Evolutionary conservation across 2,797 vertebrate genomes (phyloP).

Genomic region (Enteromius thamalakanensis): DNA sequence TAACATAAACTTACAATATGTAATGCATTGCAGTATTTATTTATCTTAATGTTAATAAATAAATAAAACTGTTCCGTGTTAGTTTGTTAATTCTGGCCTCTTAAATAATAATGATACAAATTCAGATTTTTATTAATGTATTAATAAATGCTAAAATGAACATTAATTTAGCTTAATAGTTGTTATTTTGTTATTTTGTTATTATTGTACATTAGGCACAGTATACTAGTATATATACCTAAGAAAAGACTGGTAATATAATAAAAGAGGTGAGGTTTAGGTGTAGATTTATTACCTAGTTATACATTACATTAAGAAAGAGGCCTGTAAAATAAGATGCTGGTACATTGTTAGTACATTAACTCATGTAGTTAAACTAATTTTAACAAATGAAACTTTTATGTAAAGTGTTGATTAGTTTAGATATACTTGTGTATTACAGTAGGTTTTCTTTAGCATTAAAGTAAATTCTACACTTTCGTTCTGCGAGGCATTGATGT

Average conservation of each 20-base stretch:
- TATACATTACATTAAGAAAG: not conserved
- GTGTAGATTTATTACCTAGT: not conserved
- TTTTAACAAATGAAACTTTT: not conserved
- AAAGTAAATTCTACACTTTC: not conserved
- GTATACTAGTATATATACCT: not conserved
- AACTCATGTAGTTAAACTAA: not conserved
- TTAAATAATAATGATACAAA: not conserved
- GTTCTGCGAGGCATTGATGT: not conserved
- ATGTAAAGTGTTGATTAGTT: not conserved
- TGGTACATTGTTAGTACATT: not conserved
- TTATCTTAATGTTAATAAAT: not conserved
- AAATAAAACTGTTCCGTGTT: not conserved
- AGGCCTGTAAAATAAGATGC: not conserved
- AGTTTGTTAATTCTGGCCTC: not conserved
- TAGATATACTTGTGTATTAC: not conserved
- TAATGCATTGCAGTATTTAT: not conserved
- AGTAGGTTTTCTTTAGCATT: not conserved
- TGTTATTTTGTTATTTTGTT: too few relatives aligned
- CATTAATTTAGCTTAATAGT: not conserved
- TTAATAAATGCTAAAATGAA: not conserved
- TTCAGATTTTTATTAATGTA: not conserved
- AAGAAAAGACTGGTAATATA: not conserved
- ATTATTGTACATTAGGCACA: not conserved
- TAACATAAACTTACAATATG: not conserved
- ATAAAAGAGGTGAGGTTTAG: not conserved